Evolutionary conservation across 2,797 vertebrate species (phyloP).

Genomic region (Gambelia wislizenii): DNA sequence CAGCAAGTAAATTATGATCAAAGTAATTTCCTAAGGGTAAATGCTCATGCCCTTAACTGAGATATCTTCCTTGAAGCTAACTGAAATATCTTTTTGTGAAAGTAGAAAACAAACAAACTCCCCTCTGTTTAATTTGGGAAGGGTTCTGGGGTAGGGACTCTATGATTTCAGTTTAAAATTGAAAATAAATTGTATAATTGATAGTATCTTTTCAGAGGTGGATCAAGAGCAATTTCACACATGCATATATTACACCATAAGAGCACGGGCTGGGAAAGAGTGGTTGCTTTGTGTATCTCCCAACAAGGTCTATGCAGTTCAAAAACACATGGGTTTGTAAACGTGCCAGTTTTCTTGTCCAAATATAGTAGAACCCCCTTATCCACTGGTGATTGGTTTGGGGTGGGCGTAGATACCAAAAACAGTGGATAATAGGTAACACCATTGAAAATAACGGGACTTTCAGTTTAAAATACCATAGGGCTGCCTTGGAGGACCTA

Average conservation of each 20-base stretch:
- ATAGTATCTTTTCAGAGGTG: not conserved
- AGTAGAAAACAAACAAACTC: not conserved
- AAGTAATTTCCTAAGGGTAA: slow-evolving; percentile 10
- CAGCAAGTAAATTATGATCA: slow-evolving; percentile 25
- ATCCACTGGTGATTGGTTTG: too few species aligned
- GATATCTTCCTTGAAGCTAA: slow-evolving; percentile 12
- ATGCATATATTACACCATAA: not conserved
- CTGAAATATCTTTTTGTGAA: slow-evolving; percentile 20
- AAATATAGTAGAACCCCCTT: too few species aligned
- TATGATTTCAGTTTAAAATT: slow-evolving; percentile 1
- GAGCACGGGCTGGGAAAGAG: not conserved
- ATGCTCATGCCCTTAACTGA: slow-evolving; percentile 27
- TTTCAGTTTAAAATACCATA: too few species aligned
- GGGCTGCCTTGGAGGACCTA: too few species aligned
- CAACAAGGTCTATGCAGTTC: not conserved
- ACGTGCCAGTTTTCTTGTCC: too few species aligned
- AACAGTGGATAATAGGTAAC: too few species aligned
- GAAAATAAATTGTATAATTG: not conserved
- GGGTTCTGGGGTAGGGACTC: not conserved
- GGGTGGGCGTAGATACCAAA: too few species aligned
- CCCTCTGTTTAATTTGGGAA: not conserved
- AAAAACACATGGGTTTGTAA: not conserved
- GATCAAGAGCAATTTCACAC: not conserved
- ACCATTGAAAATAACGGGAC: too few species aligned
- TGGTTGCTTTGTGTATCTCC: not conserved